Evolutionary conservation across 2,888 invertebrate species (phyloP), one percentile per base, ranked within the genome.

Genomic region (Brenthis daphne): DNA sequence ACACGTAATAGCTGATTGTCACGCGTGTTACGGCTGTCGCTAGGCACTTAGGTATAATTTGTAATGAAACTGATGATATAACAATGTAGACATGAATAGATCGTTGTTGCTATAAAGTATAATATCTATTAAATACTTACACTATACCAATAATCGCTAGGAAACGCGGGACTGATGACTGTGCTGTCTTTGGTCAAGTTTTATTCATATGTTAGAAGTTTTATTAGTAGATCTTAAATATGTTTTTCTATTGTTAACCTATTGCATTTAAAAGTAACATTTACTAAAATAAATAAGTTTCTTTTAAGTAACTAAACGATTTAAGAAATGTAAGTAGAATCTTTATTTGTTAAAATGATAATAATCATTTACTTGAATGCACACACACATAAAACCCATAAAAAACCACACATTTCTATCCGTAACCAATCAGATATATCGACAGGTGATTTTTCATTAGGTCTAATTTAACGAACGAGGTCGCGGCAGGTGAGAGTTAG

Each of bases 401-500:
- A 12, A 8, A n/a, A n/a, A n/a, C 11, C 11, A 54, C 13, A 29
- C n/a, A 50, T 60, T 12, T 63, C 29, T 51, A 53, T 37, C 53
- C 24, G 6, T 63, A 37, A 0, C 47, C 55, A 55, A 61, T 60
- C 48, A 14, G 56, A 67, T 56, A 61, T 50, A 67, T 67, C 56
- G 61, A 33, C 61, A 63, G 56, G 61, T 67, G 50, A 20, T 48
- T 8, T 12, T 54, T 66, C 24, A 61, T 48, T 57, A 60, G 20
- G 47, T 65, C 50, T 51, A 66, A 55, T 69, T 56, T 24, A 67
- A 33, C 55, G 48, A 37, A 14, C 57, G 58, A 58, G 68, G 68
- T 64, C 68, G 55, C 64, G 58, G 64, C 66, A 65, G 57, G 66
- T 66, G 65, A 65, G 72, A 69, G 37, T 65, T 67, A 69, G 69